These are phyloP conservation scores for Cantharis nigra DNA, from an alignment of 2,888 invertebrate species.

Conservation along the genomic window DNA sequence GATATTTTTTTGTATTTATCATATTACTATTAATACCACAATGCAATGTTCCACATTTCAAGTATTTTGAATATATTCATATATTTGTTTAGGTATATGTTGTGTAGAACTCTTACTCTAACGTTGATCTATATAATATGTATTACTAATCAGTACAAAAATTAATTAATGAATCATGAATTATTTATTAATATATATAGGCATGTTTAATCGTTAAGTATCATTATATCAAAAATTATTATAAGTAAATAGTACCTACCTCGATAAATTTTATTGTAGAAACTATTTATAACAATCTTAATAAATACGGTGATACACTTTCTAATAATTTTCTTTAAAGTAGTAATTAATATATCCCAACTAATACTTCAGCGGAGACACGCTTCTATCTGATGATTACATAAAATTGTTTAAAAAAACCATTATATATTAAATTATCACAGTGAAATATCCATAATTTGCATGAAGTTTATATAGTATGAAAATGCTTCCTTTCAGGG, in stretches of 20 bases:
- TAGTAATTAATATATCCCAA: neutral
- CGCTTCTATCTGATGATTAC: neutral
- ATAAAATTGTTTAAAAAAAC: neutral
- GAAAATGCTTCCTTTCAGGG: too few relatives aligned
- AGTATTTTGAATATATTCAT: neutral
- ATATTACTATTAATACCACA: too few relatives aligned
- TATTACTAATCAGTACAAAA: neutral
- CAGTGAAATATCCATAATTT: neutral
- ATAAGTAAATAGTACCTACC: neutral
- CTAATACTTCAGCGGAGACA: neutral
- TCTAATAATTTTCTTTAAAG: neutral
- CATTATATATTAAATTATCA: neutral
- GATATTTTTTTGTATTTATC: neutral
- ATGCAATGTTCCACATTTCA: too few relatives aligned
- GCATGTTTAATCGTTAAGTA: neutral
- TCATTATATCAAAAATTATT: neutral
- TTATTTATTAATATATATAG: neutral
- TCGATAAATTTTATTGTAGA: neutral
- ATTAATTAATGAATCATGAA: neutral
- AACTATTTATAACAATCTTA: neutral
- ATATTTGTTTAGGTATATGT: neutral
- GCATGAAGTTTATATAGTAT: too few relatives aligned
- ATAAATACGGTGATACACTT: neutral
- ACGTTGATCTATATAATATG: neutral
- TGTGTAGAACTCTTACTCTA: neutral